These are phyloP conservation scores for Mirza zaza DNA, from an alignment of 2,113 vertebrate species.

Conservation along the genomic window DNA sequence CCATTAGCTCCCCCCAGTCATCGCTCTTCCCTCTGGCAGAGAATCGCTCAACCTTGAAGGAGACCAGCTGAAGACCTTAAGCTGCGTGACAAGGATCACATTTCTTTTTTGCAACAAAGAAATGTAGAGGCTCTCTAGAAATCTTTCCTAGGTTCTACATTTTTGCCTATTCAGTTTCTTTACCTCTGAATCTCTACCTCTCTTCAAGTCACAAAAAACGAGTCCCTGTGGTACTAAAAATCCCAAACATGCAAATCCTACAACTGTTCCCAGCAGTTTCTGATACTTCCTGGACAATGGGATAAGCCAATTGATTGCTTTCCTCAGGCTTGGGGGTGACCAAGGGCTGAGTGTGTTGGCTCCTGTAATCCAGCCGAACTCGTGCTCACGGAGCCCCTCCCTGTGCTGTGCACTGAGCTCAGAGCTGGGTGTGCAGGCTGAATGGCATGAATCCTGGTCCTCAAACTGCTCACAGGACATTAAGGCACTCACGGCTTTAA, in stretches of 20 bases:
- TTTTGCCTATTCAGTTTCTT: not conserved
- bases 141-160: not conserved
- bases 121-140: not conserved
- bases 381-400: not conserved
- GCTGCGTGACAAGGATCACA: not conserved
- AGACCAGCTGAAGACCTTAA: not conserved
- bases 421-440: not conserved
- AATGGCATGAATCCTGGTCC: not conserved
- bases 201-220: not conserved
- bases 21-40: not conserved
- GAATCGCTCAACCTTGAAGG: conserved; percentile 40
- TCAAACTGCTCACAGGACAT: not conserved
- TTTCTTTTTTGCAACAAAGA: not conserved
- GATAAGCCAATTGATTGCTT: rapidly evolving
- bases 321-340: not conserved
- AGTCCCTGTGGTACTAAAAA: not conserved
- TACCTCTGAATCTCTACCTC: not conserved
- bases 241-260: not conserved
- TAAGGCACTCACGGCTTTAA: not conserved
- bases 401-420: rapidly evolving
- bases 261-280: not conserved
- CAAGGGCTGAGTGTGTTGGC: not conserved
- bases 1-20: not conserved
- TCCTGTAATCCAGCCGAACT: too few species aligned
- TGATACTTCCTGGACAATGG: not conserved